These are phyloP conservation scores for Tursiops truncatus DNA, from an alignment of 2,113 vertebrate genomes.

Conservation along the genomic window DNA sequence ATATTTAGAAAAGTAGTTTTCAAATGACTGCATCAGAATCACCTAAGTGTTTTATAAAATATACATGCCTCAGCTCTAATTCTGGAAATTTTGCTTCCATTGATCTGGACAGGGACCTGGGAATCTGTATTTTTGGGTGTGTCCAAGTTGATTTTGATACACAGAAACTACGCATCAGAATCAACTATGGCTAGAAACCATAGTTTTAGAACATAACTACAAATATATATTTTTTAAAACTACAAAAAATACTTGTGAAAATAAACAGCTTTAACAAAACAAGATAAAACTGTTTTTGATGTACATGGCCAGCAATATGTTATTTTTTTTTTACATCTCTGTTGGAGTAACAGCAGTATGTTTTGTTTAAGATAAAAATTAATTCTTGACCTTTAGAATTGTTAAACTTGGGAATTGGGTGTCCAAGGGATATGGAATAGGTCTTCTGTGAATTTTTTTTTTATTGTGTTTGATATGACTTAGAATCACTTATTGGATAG, in stretches of 20 bases:
- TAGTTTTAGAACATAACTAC: not conserved
- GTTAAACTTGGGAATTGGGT: not conserved
- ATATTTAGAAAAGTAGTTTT: conserved; percentile 32
- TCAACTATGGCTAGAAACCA: not conserved
- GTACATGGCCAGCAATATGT: not conserved
- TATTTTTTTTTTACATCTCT: not conserved
- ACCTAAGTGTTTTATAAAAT: not conserved
- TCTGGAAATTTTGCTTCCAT: not conserved
- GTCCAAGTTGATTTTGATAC: not conserved
- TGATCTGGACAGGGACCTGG: not conserved
- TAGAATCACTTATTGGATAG: conserved; percentile 17
- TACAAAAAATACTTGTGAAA: not conserved
- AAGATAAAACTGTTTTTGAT: conserved; percentile 39
- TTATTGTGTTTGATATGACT: not conserved
- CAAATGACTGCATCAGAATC: not conserved
- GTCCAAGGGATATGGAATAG: not conserved
- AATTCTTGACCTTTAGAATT: conserved; percentile 34
- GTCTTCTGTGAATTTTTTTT: conserved; percentile 17
- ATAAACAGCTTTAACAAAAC: not conserved
- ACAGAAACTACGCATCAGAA: not conserved
- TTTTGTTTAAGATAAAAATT: conserved; percentile 43
- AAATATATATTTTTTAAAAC: not conserved
- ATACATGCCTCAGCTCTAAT: not conserved
- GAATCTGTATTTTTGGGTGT: conserved; percentile 5
- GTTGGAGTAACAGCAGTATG: not conserved